Percentiles rank a stretch among this genome's conserved stretches.
These are phyloP conservation scores for Mus minutoides DNA, from an alignment of 2,797 vertebrate species.

Conservation along the genomic window DNA sequence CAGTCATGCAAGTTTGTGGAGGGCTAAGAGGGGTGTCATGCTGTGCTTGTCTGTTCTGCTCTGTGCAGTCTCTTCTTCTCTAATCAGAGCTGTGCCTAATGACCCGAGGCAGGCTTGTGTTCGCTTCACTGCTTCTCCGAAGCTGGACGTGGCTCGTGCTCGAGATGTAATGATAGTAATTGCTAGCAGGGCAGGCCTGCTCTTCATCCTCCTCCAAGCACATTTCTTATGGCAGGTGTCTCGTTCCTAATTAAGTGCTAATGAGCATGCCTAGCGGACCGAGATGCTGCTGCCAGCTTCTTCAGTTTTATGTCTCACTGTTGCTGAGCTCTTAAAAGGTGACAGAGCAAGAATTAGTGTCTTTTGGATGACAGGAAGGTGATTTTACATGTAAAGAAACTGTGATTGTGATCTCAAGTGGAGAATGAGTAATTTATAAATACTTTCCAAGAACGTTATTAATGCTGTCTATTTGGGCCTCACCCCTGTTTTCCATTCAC, in stretches of 20 bases:
- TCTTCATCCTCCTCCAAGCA: slow-evolving; percentile 83
- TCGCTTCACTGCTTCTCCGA: slow-evolving; percentile 77
- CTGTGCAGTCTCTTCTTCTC: slow-evolving; percentile 61
- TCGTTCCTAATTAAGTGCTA: slow-evolving; percentile 88
- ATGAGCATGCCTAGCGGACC: slow-evolving; percentile 86
- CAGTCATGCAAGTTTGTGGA: not conserved
- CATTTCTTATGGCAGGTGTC: slow-evolving; percentile 87
- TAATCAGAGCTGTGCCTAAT: slow-evolving; percentile 83
- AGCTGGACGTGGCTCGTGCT: slow-evolving; percentile 82
- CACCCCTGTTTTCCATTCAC: slow-evolving; percentile 20
- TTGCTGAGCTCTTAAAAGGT: slow-evolving; percentile 83
- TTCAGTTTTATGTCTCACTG: slow-evolving; percentile 80
- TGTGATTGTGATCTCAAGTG: slow-evolving; percentile 78
- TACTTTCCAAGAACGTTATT: slow-evolving; percentile 48
- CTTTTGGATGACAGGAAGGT: slow-evolving; percentile 84
- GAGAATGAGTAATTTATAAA: slow-evolving; percentile 76
- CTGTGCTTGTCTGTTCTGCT: slow-evolving; percentile 63
- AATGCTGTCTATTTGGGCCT: not conserved
- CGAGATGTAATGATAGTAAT: slow-evolving; percentile 84
- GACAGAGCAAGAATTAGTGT: slow-evolving; percentile 85
- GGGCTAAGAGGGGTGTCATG: not conserved
- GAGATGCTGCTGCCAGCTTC: slow-evolving; percentile 79
- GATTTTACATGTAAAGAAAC: slow-evolving; percentile 82
- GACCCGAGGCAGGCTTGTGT: slow-evolving; percentile 73
- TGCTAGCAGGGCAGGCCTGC: slow-evolving; percentile 83